phyloP scores from a whole-genome alignment of 1,140 invertebrate genomes.

The Euborellia annulipes region DNA sequence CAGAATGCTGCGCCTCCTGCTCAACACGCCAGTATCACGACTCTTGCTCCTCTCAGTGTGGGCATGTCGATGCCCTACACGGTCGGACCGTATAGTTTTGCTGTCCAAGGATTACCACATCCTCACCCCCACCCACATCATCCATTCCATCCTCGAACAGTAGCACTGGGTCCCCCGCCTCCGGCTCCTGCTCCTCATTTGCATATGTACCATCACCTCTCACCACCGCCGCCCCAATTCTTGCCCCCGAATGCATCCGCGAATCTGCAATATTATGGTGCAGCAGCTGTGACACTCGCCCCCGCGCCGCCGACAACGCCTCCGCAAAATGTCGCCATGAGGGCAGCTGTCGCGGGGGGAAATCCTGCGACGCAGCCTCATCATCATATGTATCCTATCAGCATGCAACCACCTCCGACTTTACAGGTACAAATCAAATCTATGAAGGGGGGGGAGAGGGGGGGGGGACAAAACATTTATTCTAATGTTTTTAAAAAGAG shows the following conservation, averaged over 20 bases:
- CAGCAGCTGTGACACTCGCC: conserved; percentile 10
- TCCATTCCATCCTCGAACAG: conserved; percentile 16
- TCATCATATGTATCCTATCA: conserved; percentile 7
- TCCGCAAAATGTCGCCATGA: conserved; percentile 13
- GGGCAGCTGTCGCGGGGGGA: conserved; percentile 1
- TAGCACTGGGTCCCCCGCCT: conserved; percentile 6
- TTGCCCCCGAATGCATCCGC: conserved; percentile 9
- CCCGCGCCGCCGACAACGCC: conserved; percentile 16
- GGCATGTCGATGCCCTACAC: conserved; percentile 38
- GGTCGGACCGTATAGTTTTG: conserved; percentile 36
- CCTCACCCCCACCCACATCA: conserved; percentile 36
- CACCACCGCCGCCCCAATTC: conserved; percentile 22
- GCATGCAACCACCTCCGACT: conserved; percentile 6
- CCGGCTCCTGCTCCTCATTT: conserved; percentile 6
- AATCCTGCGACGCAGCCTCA: conserved; percentile 9
- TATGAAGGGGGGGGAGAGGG: too few relatives aligned
- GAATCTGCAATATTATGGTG: conserved; percentile 11
- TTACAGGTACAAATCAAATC: conserved; percentile 12
- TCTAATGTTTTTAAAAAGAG: too few relatives aligned
- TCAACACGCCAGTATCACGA: conserved; percentile 31
- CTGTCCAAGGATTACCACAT: conserved; percentile 22
- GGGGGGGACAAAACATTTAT: too few relatives aligned
- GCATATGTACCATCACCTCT: conserved; percentile 27
- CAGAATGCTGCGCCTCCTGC: conserved; percentile 18
- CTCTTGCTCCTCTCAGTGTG: conserved; percentile 29